Conservation (phyloP, 2,888 invertebrate species). For the Metopia argyrocephala region DNA sequence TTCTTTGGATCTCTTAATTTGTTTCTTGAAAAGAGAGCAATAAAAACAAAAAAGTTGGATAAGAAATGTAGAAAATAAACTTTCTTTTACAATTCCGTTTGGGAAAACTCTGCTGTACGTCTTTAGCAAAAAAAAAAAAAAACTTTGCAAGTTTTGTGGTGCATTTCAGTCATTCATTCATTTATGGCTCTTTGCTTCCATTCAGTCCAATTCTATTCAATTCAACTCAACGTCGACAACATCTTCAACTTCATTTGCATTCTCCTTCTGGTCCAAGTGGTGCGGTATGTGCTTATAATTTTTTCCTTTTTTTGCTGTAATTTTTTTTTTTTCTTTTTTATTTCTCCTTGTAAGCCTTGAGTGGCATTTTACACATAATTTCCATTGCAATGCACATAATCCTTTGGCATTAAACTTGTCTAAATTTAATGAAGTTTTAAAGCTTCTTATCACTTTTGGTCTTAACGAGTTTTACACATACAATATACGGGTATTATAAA, state of each 20-base stretch:
- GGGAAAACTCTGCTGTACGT: neutral
- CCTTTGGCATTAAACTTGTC: conserved; percentile 57
- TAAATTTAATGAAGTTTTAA: conserved; percentile 56
- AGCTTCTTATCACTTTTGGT: conserved; percentile 27
- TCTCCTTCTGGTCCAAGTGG: conserved; percentile 5
- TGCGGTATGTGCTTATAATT: too few relatives aligned
- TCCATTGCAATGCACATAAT: conserved; percentile 51
- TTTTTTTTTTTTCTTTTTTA: neutral
- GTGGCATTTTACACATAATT: conserved; percentile 24
- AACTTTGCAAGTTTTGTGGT: neutral
- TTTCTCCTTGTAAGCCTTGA: neutral
- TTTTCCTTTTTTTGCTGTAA: neutral
- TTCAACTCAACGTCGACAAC: neutral
- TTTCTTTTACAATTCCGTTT: conserved; percentile 3
- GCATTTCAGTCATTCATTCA: neutral
- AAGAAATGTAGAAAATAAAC: neutral
- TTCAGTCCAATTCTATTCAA: neutral
- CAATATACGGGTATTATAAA: neutral
- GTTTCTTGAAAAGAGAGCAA: conserved; percentile 25
- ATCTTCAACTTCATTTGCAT: neutral
- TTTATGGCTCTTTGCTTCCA: neutral
- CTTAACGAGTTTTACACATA: conserved; percentile 18
- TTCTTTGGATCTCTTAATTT: conserved; percentile 25
- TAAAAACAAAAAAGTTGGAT: neutral
- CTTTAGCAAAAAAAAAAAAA: neutral